Percentiles rank a stretch among this genome's conserved stretches.
These are phyloP conservation scores for Shargacucullia verbasci DNA, from an alignment of 2,888 invertebrate species.

Conservation along the genomic window DNA sequence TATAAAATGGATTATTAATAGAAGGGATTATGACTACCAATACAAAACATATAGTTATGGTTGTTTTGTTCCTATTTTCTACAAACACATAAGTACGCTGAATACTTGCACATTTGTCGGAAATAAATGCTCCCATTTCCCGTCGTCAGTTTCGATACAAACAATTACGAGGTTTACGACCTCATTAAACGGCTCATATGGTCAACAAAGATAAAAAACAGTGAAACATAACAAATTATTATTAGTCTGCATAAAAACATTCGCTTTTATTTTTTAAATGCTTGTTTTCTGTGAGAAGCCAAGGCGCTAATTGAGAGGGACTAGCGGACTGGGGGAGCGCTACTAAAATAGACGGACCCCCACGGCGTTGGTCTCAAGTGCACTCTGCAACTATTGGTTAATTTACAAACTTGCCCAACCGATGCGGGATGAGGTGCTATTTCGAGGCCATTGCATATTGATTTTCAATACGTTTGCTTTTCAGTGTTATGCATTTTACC, in stretches of 20 bases:
- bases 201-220: constrained; percentile 51
- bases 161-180: constrained; percentile 54
- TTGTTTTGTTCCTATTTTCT: constrained; percentile 23
- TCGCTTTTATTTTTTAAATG: constrained; percentile 29
- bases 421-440: constrained; percentile 38
- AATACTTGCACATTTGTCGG: constrained; percentile 27
- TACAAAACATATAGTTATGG: not conserved
- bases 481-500: no score
- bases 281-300: constrained; percentile 29
- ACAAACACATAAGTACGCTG: constrained; percentile 12
- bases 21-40: constrained; percentile 5
- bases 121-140: constrained; percentile 44
- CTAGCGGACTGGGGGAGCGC: constrained; percentile 45
- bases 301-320: constrained; percentile 59
- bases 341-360: constrained; percentile 66
- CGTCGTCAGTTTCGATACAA: constrained; percentile 44
- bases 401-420: constrained; percentile 41
- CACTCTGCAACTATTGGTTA: constrained; percentile 48
- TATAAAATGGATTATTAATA: constrained; percentile 1
- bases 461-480: no score
- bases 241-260: constrained; percentile 16
- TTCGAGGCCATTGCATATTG: constrained; percentile 28
- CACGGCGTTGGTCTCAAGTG: constrained; percentile 48
- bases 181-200: constrained; percentile 49
- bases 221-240: constrained; percentile 23